Base-by-base conservation (phyloP, 2,797 vertebrate genomes). In the Myripristis jacobus region DNA sequence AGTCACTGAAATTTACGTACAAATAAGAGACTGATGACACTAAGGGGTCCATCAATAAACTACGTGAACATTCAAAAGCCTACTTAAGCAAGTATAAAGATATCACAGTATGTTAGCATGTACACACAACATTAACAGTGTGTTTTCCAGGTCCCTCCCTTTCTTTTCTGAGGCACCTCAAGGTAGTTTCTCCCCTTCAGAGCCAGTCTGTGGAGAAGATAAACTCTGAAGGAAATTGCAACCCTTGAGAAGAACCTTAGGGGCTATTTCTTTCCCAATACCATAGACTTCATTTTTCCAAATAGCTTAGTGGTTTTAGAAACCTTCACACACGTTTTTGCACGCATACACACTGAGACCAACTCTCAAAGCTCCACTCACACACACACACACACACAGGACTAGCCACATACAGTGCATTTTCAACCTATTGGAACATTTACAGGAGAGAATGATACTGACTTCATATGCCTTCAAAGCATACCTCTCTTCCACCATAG, bases 381-480 rank as follows among this genome's bases (percentile, higher is more conserved):
- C 24, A 47, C 59, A 47, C 25, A 46, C 47, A 59, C 12, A 50
- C 43, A 64, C 24, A 69, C 27, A 58, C 46, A 46, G 21, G 6
- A 16, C n/a, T 48, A 15, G 6, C 34, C 48, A 65, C 59, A 67
- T 51, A 66, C 36, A 50, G 34, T 21, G 46, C 57, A 69, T 53
- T 67, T 59, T 70, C 51, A 31, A 36, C 47, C 62, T 53, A 36
- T 53, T 68, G 82, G 83, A 84, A 75, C 65, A 75, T 71, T 82
- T 73, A 53, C 66, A 68, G 74, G 66, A 73, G 63, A 3, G 31
- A 70, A 64, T 70, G 61, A 84, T 63, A 82, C 52, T 25, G 64
- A 77, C 68, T 81, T 38, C 38, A 67, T 62, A 73, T 55, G 67
- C 50, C 85, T 87, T 92, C 85, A 91, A 91, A 90, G 91, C 77